Evolutionary conservation across 2,888 invertebrate species (phyloP).

Genomic region (Phengaris arion): DNA sequence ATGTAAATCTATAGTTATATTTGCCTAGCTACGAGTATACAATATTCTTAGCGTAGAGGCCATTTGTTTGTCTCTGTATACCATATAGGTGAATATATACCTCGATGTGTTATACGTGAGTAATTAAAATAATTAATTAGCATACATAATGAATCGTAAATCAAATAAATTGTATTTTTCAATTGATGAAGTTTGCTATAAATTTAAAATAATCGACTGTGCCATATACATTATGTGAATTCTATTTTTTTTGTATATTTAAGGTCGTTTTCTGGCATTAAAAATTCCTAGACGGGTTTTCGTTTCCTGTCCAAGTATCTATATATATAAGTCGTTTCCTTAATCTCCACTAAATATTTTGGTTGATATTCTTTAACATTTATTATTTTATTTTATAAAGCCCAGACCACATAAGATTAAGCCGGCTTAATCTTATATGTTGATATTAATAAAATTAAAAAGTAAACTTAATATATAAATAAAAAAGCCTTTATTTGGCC

Average conservation of each 20-base stretch:
- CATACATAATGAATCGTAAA: constrained; percentile 14
- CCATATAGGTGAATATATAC: not conserved
- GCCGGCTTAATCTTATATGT: no score
- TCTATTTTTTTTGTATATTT: not conserved
- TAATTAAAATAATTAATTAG: constrained; percentile 14
- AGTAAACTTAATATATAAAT: no score
- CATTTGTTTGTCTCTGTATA: not conserved
- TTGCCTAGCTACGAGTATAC: not conserved
- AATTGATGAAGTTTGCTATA: not conserved
- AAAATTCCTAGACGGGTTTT: not conserved
- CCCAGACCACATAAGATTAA: no score
- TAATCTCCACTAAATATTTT: no score
- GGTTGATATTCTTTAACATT: no score
- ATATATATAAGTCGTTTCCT: not conserved
- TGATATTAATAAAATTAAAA: no score
- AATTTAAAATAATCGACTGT: constrained; percentile 6
- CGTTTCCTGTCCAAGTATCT: not conserved
- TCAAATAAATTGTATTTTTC: constrained; percentile 11
- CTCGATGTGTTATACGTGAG: not conserved
- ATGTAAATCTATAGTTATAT: not conserved
- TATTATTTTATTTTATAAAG: no score
- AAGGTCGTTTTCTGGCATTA: not conserved
- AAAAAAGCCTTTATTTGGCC: no score
- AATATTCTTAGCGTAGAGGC: not conserved
- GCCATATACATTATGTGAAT: not conserved